Base-by-base conservation (phyloP, 2,888 invertebrate genomes). In the Amphipyra berbera region DNA sequence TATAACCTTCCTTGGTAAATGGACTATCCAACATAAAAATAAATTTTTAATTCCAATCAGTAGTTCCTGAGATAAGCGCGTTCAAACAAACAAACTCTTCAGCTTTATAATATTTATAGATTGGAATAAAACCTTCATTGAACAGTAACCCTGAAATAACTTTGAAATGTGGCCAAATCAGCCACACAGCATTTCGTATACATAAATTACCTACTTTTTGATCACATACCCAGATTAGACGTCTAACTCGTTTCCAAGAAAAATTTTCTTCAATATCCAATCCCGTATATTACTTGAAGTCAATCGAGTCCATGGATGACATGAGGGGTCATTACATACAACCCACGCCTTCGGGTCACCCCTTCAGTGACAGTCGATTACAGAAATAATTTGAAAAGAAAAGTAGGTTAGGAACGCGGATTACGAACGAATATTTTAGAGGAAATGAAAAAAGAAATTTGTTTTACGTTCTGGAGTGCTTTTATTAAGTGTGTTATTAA, bases 291-390 rank as follows among this genome's bases (percentile, higher is more conserved):
- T 63, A 59, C 54, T 65, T 59, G 21, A 45, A 69, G 77, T 67
- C 70, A 76, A 73, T 70, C 65, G 70, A 67, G 50, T 58, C 47
- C 61, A 27, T 45, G 38, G 61, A 67, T 73, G 73, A 68, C 61
- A 49, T 61, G 61, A 72, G 62, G 52, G 62, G 62, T 73, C 74
- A 64, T 77, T 73, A 70, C 62, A 57, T 60, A 44, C 44, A 54
- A 48, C 64, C 64, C 58, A 65, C 57, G 77, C 67, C 41, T 52
- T 44, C 8, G 72, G 76, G 68, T 63, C 57, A 67, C 50, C 70
- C 70, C 52, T 57, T 73, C 45, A 21, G 14, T 63, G 77, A 57
- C 77, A 79, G 70, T 59, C 57, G 55, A 73, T 77, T 77, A 79
- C 70, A 44, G 41, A 52, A 42, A 73, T 70, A 67, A 77, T 79